These are phyloP conservation scores for Hassar affinis DNA, from an alignment of 2,113 vertebrate genomes.

Conservation along the genomic window DNA sequence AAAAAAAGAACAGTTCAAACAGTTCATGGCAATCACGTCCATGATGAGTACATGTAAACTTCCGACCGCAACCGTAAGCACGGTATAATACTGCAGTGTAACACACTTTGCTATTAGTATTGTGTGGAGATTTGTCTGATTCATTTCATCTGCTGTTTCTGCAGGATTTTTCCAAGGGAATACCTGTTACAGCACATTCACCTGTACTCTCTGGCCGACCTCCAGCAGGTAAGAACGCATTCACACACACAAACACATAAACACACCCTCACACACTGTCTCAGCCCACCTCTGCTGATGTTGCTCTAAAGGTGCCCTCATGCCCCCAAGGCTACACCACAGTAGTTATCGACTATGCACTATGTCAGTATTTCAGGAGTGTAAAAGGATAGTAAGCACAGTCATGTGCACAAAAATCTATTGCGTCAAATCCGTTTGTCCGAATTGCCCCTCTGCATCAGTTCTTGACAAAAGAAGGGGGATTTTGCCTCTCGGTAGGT, in stretches of 20 bases:
- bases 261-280: too few species aligned
- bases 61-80: not conserved
- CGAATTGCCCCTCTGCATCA: not conserved
- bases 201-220: constrained; percentile 91
- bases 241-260: not conserved
- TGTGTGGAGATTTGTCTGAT: constrained; percentile 5
- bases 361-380: not conserved
- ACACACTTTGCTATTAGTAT: not conserved
- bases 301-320: not conserved
- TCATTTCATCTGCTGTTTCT: constrained; percentile 40
- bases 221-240: constrained; percentile 84
- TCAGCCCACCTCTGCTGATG: too few species aligned
- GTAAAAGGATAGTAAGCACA: not conserved
- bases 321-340: not conserved
- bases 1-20: too few species aligned
- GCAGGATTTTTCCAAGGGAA: constrained; percentile 94
- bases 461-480: not conserved
- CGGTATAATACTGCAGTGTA: not conserved
- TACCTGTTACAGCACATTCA: constrained; percentile 97
- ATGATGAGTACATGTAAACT: too few species aligned
- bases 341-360: too few species aligned
- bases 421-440: not conserved
- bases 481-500: not conserved
- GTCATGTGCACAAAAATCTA: not conserved
- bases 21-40: too few species aligned